These are phyloP conservation scores for Scarus forsteni DNA, from an alignment of 2,797 vertebrate genomes.

Conservation along the genomic window DNA sequence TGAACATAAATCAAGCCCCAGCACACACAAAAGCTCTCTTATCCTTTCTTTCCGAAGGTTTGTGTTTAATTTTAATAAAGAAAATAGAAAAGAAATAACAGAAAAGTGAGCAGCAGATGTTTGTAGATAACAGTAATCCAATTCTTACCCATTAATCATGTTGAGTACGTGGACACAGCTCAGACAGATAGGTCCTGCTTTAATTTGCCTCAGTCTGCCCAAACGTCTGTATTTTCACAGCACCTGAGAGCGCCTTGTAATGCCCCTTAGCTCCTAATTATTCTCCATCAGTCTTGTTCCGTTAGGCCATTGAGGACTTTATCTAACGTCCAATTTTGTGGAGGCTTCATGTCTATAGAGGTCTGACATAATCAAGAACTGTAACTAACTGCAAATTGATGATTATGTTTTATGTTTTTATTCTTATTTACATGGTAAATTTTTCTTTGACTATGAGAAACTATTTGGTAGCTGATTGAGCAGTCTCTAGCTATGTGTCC, in stretches of 20 bases:
- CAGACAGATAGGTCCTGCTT: slow-evolving; percentile 50
- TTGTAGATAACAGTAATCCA: slow-evolving; percentile 48
- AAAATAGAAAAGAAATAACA: slow-evolving; percentile 12
- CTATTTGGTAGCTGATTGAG: slow-evolving; percentile 36
- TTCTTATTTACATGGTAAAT: slow-evolving; percentile 29
- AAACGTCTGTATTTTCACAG: slow-evolving; percentile 56
- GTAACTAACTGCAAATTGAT: slow-evolving; percentile 38
- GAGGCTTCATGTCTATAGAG: slow-evolving; percentile 41
- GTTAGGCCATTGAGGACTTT: slow-evolving; percentile 55
- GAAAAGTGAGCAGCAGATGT: slow-evolving; percentile 7
- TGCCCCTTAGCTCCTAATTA: slow-evolving; percentile 70
- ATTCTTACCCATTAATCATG: slow-evolving; percentile 64
- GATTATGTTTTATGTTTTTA: slow-evolving; percentile 18
- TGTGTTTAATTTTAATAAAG: slow-evolving; percentile 3
- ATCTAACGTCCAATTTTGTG: slow-evolving; percentile 49
- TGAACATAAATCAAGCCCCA: not conserved
- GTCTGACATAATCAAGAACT: slow-evolving; percentile 55
- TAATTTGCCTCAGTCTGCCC: slow-evolving; percentile 64
- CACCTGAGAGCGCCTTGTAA: slow-evolving; percentile 58
- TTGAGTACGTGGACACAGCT: slow-evolving; percentile 34
- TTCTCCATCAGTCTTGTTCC: slow-evolving; percentile 64
- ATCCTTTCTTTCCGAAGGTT: slow-evolving; percentile 1
- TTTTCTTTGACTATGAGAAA: slow-evolving; percentile 17
- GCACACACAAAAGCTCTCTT: not conserved
- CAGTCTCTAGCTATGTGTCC: slow-evolving; percentile 1